A percentile compares a stretch with the other conserved stretches of the same genome.
phyloP scores from a whole-genome alignment of 2,797 vertebrate genomes.

The Sebastes kiyomatsui region DNA sequence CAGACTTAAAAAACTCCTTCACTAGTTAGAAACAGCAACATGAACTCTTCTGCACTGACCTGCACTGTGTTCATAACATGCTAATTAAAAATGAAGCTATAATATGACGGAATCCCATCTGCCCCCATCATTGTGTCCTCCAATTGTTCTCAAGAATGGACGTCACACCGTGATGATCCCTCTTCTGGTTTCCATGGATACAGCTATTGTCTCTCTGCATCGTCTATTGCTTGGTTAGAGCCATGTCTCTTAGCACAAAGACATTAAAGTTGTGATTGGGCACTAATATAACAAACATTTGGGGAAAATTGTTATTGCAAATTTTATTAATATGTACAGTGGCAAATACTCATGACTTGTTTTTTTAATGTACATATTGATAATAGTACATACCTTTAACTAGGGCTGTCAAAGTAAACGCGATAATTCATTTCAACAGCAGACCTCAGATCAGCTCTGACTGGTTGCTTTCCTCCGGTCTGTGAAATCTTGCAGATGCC shows the following conservation, averaged over 20 bases:
- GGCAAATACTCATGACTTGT: neutral
- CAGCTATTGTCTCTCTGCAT: neutral
- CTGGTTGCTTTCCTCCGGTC: too few species aligned
- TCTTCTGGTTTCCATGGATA: neutral
- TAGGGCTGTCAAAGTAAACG: rapidly evolving
- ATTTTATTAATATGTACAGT: rapidly evolving
- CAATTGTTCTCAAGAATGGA: neutral
- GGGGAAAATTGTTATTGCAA: neutral
- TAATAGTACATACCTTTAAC: too few species aligned
- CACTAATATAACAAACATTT: neutral
- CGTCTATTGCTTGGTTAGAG: neutral
- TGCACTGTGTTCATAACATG: neutral
- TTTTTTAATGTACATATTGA: too few species aligned
- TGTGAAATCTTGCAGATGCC: too few species aligned
- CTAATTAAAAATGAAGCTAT: neutral
- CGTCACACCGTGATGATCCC: neutral
- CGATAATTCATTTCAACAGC: too few species aligned
- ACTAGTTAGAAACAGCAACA: neutral
- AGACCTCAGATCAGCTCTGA: too few species aligned
- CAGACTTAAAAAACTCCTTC: neutral
- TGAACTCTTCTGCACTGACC: neutral
- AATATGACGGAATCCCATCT: neutral
- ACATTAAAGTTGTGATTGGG: neutral
- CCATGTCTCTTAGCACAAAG: neutral
- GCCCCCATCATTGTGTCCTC: neutral